Conservation (phyloP, 2,888 invertebrate species). For the Julus scandinavius region DNA sequence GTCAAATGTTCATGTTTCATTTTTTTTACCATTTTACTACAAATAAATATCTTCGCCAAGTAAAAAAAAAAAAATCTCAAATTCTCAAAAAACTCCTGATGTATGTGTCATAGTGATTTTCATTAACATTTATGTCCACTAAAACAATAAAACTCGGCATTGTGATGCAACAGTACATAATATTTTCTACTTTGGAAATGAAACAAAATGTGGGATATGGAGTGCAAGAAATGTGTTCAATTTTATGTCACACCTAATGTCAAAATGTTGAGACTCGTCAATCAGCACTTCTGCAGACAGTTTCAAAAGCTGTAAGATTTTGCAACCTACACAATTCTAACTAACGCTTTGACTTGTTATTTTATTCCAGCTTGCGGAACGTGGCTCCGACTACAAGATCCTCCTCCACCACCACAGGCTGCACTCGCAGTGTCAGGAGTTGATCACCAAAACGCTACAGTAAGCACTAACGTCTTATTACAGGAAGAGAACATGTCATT, state of each 20-base stretch:
- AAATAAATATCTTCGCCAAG: no score
- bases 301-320: neutral
- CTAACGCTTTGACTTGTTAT: slow-evolving; percentile 49
- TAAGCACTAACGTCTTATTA: slow-evolving; percentile 19
- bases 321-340: neutral
- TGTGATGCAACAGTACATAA: no score
- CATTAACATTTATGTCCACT: no score
- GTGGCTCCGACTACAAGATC: slow-evolving; percentile 87
- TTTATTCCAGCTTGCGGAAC: slow-evolving; percentile 72
- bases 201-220: no score
- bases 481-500: neutral
- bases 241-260: neutral
- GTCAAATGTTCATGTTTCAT: no score
- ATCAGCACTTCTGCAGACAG: neutral
- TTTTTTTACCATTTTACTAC: no score
- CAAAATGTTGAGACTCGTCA: neutral
- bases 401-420: slow-evolving; percentile 81
- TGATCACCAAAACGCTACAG: slow-evolving; percentile 60
- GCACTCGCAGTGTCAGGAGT: slow-evolving; percentile 73
- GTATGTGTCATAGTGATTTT: no score
- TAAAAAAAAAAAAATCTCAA: no score
- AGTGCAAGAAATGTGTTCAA: no score
- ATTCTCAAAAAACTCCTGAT: no score
- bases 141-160: no score
- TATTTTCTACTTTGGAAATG: no score